A percentile compares a stretch with the other conserved stretches of the same genome.
Evolutionary conservation across 2,113 vertebrate genomes (phyloP).

Genomic region (Pachypanchax playfairii): DNA sequence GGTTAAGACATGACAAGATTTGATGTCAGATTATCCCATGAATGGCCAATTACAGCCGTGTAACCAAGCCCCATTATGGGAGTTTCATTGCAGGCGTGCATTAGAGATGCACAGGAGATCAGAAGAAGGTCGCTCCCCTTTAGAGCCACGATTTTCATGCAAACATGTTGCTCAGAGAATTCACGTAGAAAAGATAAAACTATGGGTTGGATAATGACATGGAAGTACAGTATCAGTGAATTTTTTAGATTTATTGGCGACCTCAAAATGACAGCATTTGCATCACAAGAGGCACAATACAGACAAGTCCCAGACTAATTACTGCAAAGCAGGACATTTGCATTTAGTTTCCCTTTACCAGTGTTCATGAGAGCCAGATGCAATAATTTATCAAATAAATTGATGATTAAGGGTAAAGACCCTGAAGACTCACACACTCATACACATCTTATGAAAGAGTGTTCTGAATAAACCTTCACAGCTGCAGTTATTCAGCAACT

Average conservation of each 20-base stretch:
- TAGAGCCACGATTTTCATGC: slow-evolving; percentile 51
- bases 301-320: slow-evolving; percentile 70
- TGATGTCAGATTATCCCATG: slow-evolving; percentile 62
- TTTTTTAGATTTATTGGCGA: slow-evolving; percentile 50
- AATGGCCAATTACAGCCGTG: slow-evolving; percentile 61
- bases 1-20: slow-evolving; percentile 66
- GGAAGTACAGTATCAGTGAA: slow-evolving; percentile 69
- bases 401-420: slow-evolving; percentile 45
- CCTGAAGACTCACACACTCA: slow-evolving; percentile 22
- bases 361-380: slow-evolving; percentile 72
- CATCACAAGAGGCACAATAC: slow-evolving; percentile 76
- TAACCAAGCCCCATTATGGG: slow-evolving; percentile 53
- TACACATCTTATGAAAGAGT: slow-evolving; percentile 26
- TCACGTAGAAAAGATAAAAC: slow-evolving; percentile 46
- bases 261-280: slow-evolving; percentile 63
- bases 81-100: slow-evolving; percentile 42
- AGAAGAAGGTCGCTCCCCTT: slow-evolving; percentile 50
- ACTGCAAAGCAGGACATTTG: slow-evolving; percentile 75
- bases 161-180: slow-evolving; percentile 41
- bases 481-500: slow-evolving; percentile 23
- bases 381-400: slow-evolving; percentile 70
- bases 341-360: slow-evolving; percentile 74
- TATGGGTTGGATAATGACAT: slow-evolving; percentile 52
- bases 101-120: slow-evolving; percentile 56
- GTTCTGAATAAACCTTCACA: neutral